phyloP scores from a whole-genome alignment of 2,888 invertebrate genomes.

The Phytoseiulus persimilis region DNA sequence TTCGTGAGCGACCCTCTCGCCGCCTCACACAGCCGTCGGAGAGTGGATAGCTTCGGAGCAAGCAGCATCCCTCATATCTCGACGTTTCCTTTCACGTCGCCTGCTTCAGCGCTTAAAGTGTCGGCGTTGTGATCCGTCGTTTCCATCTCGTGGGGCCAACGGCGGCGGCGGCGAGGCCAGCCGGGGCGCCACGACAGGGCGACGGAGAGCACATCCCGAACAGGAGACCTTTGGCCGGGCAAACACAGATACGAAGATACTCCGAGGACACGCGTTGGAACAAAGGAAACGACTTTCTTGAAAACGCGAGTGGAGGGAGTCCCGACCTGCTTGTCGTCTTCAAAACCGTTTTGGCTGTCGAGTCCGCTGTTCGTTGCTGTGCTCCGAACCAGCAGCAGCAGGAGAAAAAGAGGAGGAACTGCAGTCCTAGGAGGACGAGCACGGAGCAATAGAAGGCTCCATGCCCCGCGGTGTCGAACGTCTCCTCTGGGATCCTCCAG shows the following conservation, averaged over 20 bases:
- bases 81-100: neutral
- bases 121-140: neutral
- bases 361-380: neutral
- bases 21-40: neutral
- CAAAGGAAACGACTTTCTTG: neutral
- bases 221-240: neutral
- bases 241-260: neutral
- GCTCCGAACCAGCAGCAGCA: neutral
- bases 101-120: neutral
- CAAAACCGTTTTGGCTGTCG: neutral
- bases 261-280: neutral
- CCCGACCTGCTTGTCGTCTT: neutral
- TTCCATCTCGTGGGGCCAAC: neutral
- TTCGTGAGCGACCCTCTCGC: neutral
- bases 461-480: constrained; percentile 5
- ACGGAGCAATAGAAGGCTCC: neutral
- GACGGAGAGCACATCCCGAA: neutral
- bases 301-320: neutral
- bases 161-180: neutral
- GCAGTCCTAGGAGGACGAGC: neutral
- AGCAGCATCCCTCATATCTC: neutral
- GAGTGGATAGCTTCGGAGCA: neutral
- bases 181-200: neutral
- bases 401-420: neutral
- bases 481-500: neutral